A percentile compares a stretch with the other conserved stretches of the same genome.
These are phyloP conservation scores for Carcharodon carcharias DNA, from an alignment of 2,797 vertebrate species.

Conservation along the genomic window DNA sequence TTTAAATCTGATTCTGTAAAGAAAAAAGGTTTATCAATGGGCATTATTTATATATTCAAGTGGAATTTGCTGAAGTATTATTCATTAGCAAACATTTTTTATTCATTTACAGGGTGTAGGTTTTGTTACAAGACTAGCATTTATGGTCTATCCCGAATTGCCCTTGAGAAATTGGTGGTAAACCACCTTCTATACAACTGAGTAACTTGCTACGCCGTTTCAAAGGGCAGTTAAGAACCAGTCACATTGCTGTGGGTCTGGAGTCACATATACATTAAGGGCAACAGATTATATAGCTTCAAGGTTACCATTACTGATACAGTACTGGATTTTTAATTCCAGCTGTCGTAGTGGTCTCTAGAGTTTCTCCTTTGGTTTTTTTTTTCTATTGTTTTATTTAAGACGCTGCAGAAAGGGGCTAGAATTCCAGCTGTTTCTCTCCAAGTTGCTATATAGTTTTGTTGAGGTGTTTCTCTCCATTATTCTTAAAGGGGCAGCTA, in stretches of 20 bases:
- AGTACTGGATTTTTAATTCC: too few species aligned
- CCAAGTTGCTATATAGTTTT: neutral
- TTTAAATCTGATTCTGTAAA: neutral
- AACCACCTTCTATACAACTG: neutral
- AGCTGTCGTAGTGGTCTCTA: neutral
- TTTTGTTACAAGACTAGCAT: neutral
- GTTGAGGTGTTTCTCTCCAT: neutral
- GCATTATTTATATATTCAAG: neutral
- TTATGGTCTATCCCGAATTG: neutral
- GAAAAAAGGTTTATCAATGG: neutral
- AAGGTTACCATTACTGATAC: too few species aligned
- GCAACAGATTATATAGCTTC: neutral
- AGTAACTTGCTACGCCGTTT: neutral
- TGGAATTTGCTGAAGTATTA: neutral
- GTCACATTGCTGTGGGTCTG: neutral
- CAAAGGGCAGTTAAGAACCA: neutral
- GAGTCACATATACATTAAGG: neutral
- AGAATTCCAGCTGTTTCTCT: neutral
- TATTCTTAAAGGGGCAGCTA: neutral
- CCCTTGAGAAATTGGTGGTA: neutral
- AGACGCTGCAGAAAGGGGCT: neutral
- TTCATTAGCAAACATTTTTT: neutral
- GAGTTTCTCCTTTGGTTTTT: neutral
- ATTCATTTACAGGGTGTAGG: neutral
- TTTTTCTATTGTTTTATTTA: neutral